phyloP scores from a whole-genome alignment of 1,140 invertebrate genomes.

The Drosophila repletoides region DNA sequence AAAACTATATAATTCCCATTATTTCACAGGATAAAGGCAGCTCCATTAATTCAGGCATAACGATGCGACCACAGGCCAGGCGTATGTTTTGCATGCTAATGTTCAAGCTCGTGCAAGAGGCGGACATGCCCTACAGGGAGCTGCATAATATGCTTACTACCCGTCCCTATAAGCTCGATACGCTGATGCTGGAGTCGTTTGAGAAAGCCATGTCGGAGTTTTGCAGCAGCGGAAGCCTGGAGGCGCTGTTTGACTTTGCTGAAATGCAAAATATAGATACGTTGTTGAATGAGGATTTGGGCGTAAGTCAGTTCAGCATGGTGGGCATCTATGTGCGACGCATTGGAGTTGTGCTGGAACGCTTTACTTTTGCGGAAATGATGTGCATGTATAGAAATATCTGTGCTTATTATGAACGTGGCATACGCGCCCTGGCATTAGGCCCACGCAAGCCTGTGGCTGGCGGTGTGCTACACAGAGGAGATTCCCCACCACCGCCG shows the following conservation, averaged over 20 bases:
- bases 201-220: slow-evolving; percentile 84
- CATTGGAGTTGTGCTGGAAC: slow-evolving; percentile 91
- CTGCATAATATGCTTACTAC: slow-evolving; percentile 84
- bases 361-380: slow-evolving; percentile 91
- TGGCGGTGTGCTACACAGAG: slow-evolving; percentile 51
- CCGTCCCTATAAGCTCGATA: slow-evolving; percentile 84
- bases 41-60: slow-evolving; percentile 52
- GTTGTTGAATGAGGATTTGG: slow-evolving; percentile 65
- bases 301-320: slow-evolving; percentile 84
- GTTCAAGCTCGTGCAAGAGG: slow-evolving; percentile 86
- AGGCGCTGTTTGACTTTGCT: slow-evolving; percentile 86
- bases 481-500: slow-evolving; percentile 32
- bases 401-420: slow-evolving; percentile 85
- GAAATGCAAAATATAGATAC: slow-evolving; percentile 83
- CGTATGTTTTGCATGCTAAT: slow-evolving; percentile 86
- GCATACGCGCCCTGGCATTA: slow-evolving; percentile 53
- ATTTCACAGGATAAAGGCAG: slow-evolving; percentile 61
- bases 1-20: neutral
- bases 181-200: slow-evolving; percentile 83
- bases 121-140: slow-evolving; percentile 86
- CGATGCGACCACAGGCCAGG: slow-evolving; percentile 60
- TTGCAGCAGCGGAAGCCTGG: slow-evolving; percentile 83
- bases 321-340: slow-evolving; percentile 90
- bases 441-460: slow-evolving; percentile 48
- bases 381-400: slow-evolving; percentile 87